Base-by-base conservation (phyloP, 1,140 invertebrate species). In the Reticulitermes speratus region DNA sequence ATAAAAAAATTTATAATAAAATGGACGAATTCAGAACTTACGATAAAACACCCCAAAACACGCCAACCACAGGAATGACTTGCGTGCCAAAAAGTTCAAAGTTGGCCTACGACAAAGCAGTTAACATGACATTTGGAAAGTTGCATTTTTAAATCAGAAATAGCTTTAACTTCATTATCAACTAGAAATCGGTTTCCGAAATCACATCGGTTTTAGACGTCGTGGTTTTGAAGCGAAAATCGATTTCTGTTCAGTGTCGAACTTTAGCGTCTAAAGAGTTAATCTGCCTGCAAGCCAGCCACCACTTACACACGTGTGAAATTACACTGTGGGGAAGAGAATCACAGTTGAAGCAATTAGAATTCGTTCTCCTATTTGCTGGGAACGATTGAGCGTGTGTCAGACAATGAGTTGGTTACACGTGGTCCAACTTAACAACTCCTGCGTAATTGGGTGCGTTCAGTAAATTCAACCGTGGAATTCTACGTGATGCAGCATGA, bases 311-410 rank as follows among this genome's bases (percentile, higher is more conserved):
- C 14, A 30, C n/a, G 65, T 75, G 65, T 30, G 65, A 75, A 75
- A 75, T 75, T 75, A 30, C 65, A n/a, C 65, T 75, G 65, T 30
- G 9, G 65, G 65, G 65, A 75, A 75, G 65, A 75, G 65, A 25
- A 75, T 75, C 65, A 75, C 25, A n/a, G 65, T 75, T 75, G 65
- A 30, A 75, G 25, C 65, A 75, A 75, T 75, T 75, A 75, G 65
- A 75, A 30, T 75, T 75, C n/a, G 65, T 30, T 75, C 65, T 75
- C 25, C 25, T 5, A 75, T 75, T 75, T 75, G 65, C 65, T 30
- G 65, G n/a, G n/a, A 30, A 30, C 25, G 65, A 30, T 14, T 75
- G 52, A 55, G 19, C 52, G 52, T 55, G 5, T 21, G 19, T 21
- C 19, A 75, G n/a, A 75, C 65, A 75, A 30, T 75, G 65, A 75